Conservation (phyloP, 2,113 vertebrate genomes). For the Dipodomys merriami region DNA sequence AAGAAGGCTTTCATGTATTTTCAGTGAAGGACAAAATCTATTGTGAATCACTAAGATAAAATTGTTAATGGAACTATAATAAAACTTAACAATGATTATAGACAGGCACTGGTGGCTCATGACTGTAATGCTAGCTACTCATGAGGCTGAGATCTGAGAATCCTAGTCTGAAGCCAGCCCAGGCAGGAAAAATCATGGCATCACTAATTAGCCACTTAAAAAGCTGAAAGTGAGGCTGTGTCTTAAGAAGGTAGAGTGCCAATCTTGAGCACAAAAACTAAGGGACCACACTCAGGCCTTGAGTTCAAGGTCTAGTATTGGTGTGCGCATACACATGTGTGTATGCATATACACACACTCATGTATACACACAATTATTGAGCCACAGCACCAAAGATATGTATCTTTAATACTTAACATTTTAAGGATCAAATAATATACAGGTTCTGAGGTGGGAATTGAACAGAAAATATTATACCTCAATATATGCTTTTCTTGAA, state of each 20-base stretch:
- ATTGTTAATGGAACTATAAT: too few species aligned
- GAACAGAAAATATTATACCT: not conserved
- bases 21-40: not conserved
- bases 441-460: accelerated
- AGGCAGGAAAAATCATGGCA: not conserved
- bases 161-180: not conserved
- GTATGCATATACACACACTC: not conserved
- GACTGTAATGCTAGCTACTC: not conserved
- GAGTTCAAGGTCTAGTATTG: not conserved
- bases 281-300: not conserved
- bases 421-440: not conserved
- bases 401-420: not conserved
- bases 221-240: too few species aligned
- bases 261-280: too few species aligned
- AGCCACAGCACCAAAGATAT: not conserved
- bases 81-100: not conserved
- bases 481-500: not conserved
- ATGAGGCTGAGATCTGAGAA: not conserved
- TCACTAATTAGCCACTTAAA: too few species aligned
- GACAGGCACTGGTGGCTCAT: too few species aligned
- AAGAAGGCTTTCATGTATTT: not conserved
- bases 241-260: too few species aligned
- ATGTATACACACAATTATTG: not conserved
- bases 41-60: not conserved
- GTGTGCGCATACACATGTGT: too few species aligned